Evolutionary conservation across 1,140 invertebrate species (phyloP).

Genomic region (Saxidomus purpurata): DNA sequence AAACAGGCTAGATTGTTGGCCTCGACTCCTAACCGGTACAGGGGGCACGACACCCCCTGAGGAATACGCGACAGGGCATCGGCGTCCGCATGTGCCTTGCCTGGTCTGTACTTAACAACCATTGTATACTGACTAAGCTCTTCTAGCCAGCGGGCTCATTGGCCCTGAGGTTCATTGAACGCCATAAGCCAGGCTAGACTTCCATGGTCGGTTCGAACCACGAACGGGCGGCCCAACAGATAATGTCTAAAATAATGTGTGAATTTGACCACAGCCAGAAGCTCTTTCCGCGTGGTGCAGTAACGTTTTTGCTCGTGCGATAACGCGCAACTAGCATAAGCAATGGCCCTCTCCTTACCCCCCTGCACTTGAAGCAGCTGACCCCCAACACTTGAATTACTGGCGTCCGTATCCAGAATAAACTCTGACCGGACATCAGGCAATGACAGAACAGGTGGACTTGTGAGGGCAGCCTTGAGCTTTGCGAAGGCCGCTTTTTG

Average conservation of each 20-base stretch:
- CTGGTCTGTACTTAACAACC: neutral
- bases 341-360: conserved; percentile 1
- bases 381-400: conserved; percentile 15
- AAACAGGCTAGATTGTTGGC: neutral
- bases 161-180: neutral
- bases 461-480: neutral
- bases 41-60: neutral
- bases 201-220: conserved; percentile 61
- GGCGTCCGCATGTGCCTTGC: neutral
- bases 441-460: conserved; percentile 10
- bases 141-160: neutral
- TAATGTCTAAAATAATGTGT: conserved; percentile 56
- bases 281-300: conserved; percentile 59
- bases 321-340: conserved; percentile 34
- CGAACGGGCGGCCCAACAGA: conserved; percentile 38
- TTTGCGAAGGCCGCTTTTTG: conserved; percentile 63
- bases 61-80: neutral
- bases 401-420: conserved; percentile 20
- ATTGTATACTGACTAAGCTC: neutral
- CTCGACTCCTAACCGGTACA: neutral
- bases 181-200: conserved; percentile 29
- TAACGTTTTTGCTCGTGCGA: conserved; percentile 27
- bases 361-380: conserved; percentile 22
- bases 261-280: conserved; percentile 53
- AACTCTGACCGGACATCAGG: neutral